Evolutionary conservation across 2,797 vertebrate species (phyloP).

Genomic region (Parauchenoglanis ngamensis): DNA sequence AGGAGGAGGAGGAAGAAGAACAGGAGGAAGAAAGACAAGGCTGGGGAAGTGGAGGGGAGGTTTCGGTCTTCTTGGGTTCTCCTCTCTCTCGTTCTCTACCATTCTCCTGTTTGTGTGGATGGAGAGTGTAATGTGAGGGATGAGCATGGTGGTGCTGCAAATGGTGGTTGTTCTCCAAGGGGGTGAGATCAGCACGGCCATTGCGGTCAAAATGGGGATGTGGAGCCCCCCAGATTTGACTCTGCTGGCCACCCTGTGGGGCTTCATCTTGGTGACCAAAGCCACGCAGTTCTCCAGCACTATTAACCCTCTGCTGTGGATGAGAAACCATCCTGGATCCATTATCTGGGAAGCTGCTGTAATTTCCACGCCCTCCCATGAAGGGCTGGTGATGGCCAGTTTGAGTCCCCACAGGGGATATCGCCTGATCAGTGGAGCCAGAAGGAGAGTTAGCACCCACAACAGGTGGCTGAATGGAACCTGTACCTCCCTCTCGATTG

Average conservation of each 20-base stretch:
- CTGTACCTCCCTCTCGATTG: constrained; percentile 73
- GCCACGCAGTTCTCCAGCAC: constrained; percentile 63
- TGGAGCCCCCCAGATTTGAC: constrained; percentile 74
- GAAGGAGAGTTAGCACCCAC: constrained; percentile 63
- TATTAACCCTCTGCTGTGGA: constrained; percentile 63
- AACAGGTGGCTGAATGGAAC: constrained; percentile 75
- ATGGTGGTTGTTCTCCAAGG: constrained; percentile 71
- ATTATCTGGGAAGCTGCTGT: constrained; percentile 76
- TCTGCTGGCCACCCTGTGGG: constrained; percentile 71
- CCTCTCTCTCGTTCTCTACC: constrained; percentile 67
- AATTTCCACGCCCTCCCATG: constrained; percentile 75
- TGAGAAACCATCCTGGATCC: constrained; percentile 69
- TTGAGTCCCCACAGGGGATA: constrained; percentile 73
- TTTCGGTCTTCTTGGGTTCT: constrained; percentile 74
- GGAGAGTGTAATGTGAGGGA: constrained; percentile 71
- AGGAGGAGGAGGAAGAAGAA: constrained; percentile 78
- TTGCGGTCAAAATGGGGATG: constrained; percentile 80
- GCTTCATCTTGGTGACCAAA: constrained; percentile 82
- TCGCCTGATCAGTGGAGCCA: constrained; percentile 74
- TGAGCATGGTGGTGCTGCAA: constrained; percentile 69
- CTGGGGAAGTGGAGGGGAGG: constrained; percentile 72
- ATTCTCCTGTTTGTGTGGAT: constrained; percentile 71
- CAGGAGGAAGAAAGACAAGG: constrained; percentile 76
- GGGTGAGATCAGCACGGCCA: constrained; percentile 69
- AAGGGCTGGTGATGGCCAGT: constrained; percentile 76